phyloP scores from a whole-genome alignment of 2,797 vertebrate genomes.

The Notolepis coatsorum region DNA sequence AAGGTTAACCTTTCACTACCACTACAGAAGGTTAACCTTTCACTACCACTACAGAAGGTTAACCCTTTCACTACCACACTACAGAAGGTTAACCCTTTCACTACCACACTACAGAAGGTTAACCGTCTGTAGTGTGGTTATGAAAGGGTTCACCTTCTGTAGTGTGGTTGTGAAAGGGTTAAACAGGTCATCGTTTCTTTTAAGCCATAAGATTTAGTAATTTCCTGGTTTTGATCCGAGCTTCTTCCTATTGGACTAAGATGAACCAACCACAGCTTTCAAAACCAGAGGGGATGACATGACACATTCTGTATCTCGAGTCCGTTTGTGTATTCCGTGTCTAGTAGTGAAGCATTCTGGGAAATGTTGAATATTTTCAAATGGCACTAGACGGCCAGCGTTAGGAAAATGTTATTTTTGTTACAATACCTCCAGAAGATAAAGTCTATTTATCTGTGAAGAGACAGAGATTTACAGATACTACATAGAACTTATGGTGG shows the following conservation, averaged over 20 bases:
- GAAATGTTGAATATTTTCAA: constrained; percentile 73
- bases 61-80: too few species aligned
- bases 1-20: too few species aligned
- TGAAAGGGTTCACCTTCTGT: too few species aligned
- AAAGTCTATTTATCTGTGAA: constrained; percentile 86
- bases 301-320: constrained; percentile 28
- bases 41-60: too few species aligned
- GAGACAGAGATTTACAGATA: constrained; percentile 73
- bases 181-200: too few species aligned
- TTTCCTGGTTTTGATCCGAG: constrained; percentile 51
- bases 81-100: too few species aligned
- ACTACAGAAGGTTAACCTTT: too few species aligned
- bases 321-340: constrained; percentile 60
- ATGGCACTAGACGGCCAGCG: constrained; percentile 57
- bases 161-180: too few species aligned
- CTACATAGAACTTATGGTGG: constrained; percentile 76
- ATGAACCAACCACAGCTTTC: constrained; percentile 75
- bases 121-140: too few species aligned
- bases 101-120: too few species aligned
- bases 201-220: too few species aligned
- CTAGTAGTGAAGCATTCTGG: constrained; percentile 38
- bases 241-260: constrained; percentile 88
- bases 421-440: constrained; percentile 81
- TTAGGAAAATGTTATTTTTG: constrained; percentile 86
- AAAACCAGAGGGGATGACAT: too few species aligned